Conservation (phyloP, 2,888 invertebrate species). For the Xestia c-nigrum region DNA sequence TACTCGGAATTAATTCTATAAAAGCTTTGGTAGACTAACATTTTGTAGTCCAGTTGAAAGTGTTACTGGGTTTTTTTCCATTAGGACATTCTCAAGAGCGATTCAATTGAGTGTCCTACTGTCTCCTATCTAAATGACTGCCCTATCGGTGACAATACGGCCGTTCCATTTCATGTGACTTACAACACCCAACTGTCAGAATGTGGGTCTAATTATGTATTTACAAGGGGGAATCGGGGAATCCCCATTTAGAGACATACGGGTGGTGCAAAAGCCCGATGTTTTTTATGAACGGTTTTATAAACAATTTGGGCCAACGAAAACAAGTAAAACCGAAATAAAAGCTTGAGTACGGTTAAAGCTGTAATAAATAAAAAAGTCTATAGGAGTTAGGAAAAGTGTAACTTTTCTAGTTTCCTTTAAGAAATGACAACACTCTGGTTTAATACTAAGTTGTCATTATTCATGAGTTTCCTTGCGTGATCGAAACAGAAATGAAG, state of each 20-base stretch:
- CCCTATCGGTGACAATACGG: not conserved
- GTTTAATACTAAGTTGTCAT: not conserved
- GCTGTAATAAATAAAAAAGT: constrained; percentile 20
- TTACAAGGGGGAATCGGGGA: not conserved
- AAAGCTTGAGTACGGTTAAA: constrained; percentile 6
- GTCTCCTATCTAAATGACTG: not conserved
- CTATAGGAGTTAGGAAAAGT: not conserved
- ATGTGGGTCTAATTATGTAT: not conserved
- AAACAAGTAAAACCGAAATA: constrained; percentile 26
- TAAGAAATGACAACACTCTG: not conserved
- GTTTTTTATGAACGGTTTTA: constrained; percentile 31
- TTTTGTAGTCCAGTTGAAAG: not conserved
- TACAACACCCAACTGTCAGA: not conserved
- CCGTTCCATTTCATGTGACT: not conserved
- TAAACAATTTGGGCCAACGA: constrained; percentile 27
- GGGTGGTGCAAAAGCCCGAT: not conserved
- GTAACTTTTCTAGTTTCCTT: not conserved
- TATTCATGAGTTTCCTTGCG: not conserved
- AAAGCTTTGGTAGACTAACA: constrained; percentile 4
- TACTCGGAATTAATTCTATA: constrained; percentile 10
- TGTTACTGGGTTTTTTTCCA: constrained; percentile 23
- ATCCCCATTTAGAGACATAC: not conserved
- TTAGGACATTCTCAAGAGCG: not conserved
- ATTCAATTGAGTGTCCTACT: not conserved
- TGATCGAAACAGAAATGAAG: too few relatives aligned